Percentiles rank a stretch among this genome's conserved stretches.
phyloP scores from a whole-genome alignment of 2,888 invertebrate species.

The Meteorus colon region DNA sequence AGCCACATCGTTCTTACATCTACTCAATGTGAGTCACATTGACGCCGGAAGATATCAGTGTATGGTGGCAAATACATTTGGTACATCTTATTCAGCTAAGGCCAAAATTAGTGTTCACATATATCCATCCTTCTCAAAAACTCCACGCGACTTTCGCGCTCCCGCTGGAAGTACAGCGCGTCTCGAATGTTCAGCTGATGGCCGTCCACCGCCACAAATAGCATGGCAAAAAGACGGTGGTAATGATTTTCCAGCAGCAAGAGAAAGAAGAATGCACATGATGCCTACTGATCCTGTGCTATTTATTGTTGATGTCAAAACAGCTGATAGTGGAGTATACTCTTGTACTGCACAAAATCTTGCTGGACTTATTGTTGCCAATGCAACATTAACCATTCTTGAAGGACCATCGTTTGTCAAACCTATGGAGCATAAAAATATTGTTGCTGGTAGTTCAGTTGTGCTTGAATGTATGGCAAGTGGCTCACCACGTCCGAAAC shows the following conservation, averaged over 20 bases:
- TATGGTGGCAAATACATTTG: constrained; percentile 90
- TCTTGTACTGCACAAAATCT: constrained; percentile 94
- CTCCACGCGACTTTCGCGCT: constrained; percentile 88
- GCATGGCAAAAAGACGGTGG: constrained; percentile 95
- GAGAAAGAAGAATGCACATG: constrained; percentile 93
- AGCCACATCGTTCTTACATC: constrained; percentile 82
- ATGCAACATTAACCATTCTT: constrained; percentile 88
- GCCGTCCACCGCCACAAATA: constrained; percentile 91
- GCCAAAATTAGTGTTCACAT: constrained; percentile 91
- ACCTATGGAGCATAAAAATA: constrained; percentile 89
- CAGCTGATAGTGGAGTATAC: constrained; percentile 92
- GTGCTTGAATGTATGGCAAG: constrained; percentile 92
- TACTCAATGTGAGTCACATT: constrained; percentile 84
- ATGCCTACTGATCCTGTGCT: constrained; percentile 93
- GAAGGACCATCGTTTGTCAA: constrained; percentile 91
- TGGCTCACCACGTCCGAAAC: constrained; percentile 87
- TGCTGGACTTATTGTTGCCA: constrained; percentile 90
- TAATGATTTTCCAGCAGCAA: constrained; percentile 94
- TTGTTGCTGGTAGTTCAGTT: constrained; percentile 86
- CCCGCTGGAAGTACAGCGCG: constrained; percentile 89
- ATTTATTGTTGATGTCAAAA: constrained; percentile 93
- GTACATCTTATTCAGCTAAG: constrained; percentile 90
- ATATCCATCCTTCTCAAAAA: constrained; percentile 89
- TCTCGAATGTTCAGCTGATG: constrained; percentile 92
- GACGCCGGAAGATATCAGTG: constrained; percentile 95